Evolutionary conservation across 2,888 invertebrate species (phyloP), one percentile per base, ranked within the genome.

Genomic region (Bibio marci): DNA sequence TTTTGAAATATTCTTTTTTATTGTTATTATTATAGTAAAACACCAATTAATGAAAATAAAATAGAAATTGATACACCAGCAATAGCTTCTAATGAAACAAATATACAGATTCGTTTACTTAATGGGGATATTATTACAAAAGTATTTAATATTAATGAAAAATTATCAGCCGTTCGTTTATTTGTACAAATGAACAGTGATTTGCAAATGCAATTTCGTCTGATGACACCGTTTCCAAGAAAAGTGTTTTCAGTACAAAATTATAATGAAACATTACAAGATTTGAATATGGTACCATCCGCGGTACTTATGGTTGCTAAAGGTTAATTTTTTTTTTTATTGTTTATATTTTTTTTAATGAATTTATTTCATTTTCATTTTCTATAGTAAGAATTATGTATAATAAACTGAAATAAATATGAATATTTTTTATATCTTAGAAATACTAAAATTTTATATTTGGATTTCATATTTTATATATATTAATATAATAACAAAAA

Each of bases 221-320:
- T 95, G 48, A 88, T 94, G 80, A 92, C 90, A 3, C 79, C 74
- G 52, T 95, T 90, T 64, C 94, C 95, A 7, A 78, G 76, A 52
- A 87, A 83, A 63, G 73, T 90, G 38, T 95, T 91, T 56, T 67
- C 71, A 2, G 70, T 66, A 11, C 88, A 88, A 3, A 94, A 95
- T 56, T 92, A 86, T 62, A 81, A 86, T 42, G 81, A 78, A 54
- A 87, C 94, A 1, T 64, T 95, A 47, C 80, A 80, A 48, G 69
- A 74, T 45, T 67, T 95, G 74, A 85, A 85, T 54, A 62, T 88
- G 52, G 83, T 83, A 35, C 88, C 88, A 22, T 79, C 83, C 28
- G 85, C 87, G 38, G 86, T 86, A 28, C 65, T 87, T 37, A 81
- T 85, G 50, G 76, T 87, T 31, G 76, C 80, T 41, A 76, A 69